A percentile compares a stretch with the other conserved stretches of the same genome.
Conservation (phyloP, 2,113 vertebrate species). For the Sinosuthora webbiana region DNA sequence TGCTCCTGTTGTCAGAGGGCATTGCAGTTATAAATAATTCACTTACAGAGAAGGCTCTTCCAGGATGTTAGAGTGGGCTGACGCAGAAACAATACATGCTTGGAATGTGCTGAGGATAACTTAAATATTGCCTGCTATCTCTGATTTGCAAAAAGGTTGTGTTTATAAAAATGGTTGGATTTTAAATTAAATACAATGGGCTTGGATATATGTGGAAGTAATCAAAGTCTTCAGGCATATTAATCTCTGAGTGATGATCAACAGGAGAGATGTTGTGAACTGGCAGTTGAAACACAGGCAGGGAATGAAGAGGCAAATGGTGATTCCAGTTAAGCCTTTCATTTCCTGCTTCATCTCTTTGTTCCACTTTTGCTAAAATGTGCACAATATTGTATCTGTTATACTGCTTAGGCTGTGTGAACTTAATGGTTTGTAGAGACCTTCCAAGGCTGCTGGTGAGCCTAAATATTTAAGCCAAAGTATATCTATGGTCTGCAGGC, state of each 20-base stretch:
- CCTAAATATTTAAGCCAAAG: neutral
- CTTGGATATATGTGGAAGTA: neutral
- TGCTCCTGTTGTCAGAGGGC: neutral
- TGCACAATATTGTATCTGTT: neutral
- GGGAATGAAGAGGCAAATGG: neutral
- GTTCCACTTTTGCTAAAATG: neutral
- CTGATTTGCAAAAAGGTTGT: neutral
- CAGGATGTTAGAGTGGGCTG: neutral
- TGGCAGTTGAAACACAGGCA: neutral
- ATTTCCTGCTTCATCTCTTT: constrained; percentile 3
- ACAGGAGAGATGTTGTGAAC: neutral
- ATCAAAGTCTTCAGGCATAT: neutral
- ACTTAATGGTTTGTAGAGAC: neutral
- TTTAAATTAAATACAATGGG: neutral
- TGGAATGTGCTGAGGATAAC: neutral
- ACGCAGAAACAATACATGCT: neutral
- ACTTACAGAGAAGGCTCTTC: neutral
- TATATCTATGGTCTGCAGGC: neutral
- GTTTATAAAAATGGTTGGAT: neutral
- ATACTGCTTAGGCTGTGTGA: neutral
- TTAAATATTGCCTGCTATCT: neutral
- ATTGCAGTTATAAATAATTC: neutral
- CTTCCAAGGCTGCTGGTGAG: neutral
- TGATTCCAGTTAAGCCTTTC: neutral
- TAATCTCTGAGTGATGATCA: neutral